Conservation (phyloP, 2,113 vertebrate species). For the Oryzias javanicus region DNA sequence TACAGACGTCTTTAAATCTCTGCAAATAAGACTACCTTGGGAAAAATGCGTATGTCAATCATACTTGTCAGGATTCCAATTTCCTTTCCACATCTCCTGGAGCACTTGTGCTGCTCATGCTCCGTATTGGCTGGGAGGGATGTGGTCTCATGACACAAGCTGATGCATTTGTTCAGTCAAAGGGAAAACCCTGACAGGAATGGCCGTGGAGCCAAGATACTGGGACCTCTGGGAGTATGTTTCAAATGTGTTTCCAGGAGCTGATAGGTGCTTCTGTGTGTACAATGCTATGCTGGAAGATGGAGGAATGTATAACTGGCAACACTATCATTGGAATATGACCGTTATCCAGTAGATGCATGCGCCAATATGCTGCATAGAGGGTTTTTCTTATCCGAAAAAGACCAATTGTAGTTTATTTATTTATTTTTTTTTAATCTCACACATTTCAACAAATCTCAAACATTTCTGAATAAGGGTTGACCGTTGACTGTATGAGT, state of each 20-base stretch:
- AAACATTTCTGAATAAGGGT: no score
- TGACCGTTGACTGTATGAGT: no score
- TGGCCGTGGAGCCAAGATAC: constrained; percentile 60
- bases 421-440: background rate
- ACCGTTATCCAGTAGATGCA: constrained; percentile 24
- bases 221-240: constrained; percentile 61
- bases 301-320: constrained; percentile 23
- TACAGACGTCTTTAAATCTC: constrained; percentile 69
- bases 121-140: constrained; percentile 60
- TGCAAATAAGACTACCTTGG: constrained; percentile 69
- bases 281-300: constrained; percentile 38
- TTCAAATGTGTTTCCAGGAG: constrained; percentile 61
- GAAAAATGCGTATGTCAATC: constrained; percentile 71
- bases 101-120: constrained; percentile 43
- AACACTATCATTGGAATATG: constrained; percentile 28
- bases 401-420: background rate
- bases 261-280: constrained; percentile 59
- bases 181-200: constrained; percentile 66
- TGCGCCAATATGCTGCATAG: constrained; percentile 26
- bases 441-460: background rate
- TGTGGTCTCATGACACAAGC: constrained; percentile 67
- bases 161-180: constrained; percentile 71
- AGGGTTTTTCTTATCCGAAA: background rate
- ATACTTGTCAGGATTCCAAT: constrained; percentile 74
- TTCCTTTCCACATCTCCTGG: constrained; percentile 63